phyloP scores from a whole-genome alignment of 2,888 invertebrate genomes.

The Rhamphomyia laevipes region DNA sequence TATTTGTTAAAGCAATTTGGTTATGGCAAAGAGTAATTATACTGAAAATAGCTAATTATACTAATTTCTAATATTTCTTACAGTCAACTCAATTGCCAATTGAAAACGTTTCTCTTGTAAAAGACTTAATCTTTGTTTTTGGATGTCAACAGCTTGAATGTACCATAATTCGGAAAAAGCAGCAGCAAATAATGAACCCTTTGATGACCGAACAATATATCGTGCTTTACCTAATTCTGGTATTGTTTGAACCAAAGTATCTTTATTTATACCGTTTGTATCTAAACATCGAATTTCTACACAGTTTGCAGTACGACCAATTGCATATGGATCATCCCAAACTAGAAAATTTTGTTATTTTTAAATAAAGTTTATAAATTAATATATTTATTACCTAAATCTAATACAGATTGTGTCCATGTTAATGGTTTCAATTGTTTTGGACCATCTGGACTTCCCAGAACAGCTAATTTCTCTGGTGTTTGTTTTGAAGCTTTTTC shows the following conservation, averaged over 20 bases:
- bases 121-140: constrained; percentile 72
- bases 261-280: constrained; percentile 49
- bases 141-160: constrained; percentile 66
- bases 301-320: constrained; percentile 71
- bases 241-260: constrained; percentile 60
- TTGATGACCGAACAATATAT: constrained; percentile 59
- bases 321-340: constrained; percentile 87
- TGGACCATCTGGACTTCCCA: constrained; percentile 24
- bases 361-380: neutral
- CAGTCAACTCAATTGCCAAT: constrained; percentile 80
- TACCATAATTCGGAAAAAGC: constrained; percentile 85
- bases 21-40: neutral
- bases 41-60: neutral
- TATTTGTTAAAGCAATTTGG: neutral
- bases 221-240: constrained; percentile 62
- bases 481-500: constrained; percentile 14
- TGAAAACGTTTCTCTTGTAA: constrained; percentile 87
- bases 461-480: constrained; percentile 39
- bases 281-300: constrained; percentile 81
- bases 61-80: constrained; percentile 39
- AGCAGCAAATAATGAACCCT: constrained; percentile 75
- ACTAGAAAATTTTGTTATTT: constrained; percentile 34
- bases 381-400: constrained; percentile 25
- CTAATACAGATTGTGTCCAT: constrained; percentile 30
- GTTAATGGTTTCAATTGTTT: constrained; percentile 17